Conservation (phyloP, 2,113 vertebrate species). For the Anoura caudifer region DNA sequence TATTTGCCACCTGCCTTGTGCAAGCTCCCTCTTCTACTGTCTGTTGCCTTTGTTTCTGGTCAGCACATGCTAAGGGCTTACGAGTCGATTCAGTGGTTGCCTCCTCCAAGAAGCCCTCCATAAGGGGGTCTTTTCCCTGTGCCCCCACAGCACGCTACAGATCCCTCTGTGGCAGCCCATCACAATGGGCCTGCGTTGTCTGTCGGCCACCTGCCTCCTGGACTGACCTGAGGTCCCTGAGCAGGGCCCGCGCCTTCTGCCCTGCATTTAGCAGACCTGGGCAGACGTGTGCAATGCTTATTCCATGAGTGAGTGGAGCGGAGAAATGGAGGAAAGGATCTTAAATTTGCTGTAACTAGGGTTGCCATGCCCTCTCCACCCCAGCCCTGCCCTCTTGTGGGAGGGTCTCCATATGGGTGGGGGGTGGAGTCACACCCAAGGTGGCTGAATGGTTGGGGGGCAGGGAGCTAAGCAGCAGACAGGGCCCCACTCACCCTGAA, state of each 20-base stretch:
- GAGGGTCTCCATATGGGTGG: background rate
- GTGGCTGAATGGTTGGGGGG: background rate
- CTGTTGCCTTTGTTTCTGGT: background rate
- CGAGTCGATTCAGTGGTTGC: background rate
- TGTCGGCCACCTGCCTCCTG: background rate
- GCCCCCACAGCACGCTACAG: rapidly evolving
- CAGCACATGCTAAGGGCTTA: background rate
- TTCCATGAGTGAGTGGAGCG: background rate
- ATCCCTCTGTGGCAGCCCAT: background rate
- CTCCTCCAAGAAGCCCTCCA: background rate
- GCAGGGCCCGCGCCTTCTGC: rapidly evolving
- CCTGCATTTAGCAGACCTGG: rapidly evolving
- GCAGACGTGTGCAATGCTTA: rapidly evolving
- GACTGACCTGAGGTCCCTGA: background rate
- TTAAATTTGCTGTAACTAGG: rapidly evolving
- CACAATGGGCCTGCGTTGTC: rapidly evolving
- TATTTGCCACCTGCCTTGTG: rapidly evolving
- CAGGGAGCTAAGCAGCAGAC: background rate
- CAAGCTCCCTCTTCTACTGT: background rate
- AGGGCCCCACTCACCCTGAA: conserved; percentile 68
- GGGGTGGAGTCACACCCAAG: background rate
- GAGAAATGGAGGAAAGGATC: rapidly evolving
- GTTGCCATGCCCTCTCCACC: rapidly evolving
- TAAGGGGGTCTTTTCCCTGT: too few relatives aligned
- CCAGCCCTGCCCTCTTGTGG: background rate